Percentiles rank a stretch among this genome's conserved stretches.
Conservation (phyloP, 2,797 vertebrate species). For the Malacoctenus gilli region DNA sequence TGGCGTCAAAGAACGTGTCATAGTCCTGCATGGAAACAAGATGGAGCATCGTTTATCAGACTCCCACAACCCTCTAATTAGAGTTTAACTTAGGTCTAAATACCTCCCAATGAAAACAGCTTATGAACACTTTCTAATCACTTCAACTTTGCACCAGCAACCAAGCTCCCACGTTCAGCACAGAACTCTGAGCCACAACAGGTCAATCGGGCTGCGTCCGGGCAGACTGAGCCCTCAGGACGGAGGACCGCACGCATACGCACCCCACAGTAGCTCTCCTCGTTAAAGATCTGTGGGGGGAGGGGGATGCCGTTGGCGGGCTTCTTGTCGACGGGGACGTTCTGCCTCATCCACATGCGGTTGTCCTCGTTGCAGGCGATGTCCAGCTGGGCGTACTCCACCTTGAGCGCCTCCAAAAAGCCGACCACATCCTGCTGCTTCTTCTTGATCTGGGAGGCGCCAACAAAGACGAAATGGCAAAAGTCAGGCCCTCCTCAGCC, state of each 20-base stretch:
- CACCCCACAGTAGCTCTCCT: constrained; percentile 95
- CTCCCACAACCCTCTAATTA: too few relatives aligned
- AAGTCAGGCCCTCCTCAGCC: too few relatives aligned
- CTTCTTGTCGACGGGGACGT: constrained; percentile 94
- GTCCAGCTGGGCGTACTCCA: constrained; percentile 92
- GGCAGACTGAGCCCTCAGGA: not conserved
- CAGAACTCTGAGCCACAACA: too few relatives aligned
- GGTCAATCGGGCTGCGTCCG: not conserved
- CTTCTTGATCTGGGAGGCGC: constrained; percentile 91
- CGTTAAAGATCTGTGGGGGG: constrained; percentile 98
- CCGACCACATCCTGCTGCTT: constrained; percentile 98
- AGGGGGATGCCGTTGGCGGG: constrained; percentile 95
- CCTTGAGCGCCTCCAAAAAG: constrained; percentile 95
- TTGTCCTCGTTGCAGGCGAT: constrained; percentile 96
- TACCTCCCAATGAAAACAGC: not conserved
- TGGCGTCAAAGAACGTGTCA: constrained; percentile 96
- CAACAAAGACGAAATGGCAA: not conserved
- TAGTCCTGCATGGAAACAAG: constrained; percentile 86
- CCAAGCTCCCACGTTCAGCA: not conserved
- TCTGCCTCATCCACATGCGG: constrained; percentile 97
- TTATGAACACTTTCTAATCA: not conserved
- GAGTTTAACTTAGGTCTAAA: not conserved
- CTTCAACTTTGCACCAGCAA: too few relatives aligned
- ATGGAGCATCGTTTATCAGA: not conserved
- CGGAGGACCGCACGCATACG: constrained; percentile 4